These are phyloP conservation scores for Neofelis nebulosa DNA, from an alignment of 2,113 vertebrate species.

Conservation along the genomic window DNA sequence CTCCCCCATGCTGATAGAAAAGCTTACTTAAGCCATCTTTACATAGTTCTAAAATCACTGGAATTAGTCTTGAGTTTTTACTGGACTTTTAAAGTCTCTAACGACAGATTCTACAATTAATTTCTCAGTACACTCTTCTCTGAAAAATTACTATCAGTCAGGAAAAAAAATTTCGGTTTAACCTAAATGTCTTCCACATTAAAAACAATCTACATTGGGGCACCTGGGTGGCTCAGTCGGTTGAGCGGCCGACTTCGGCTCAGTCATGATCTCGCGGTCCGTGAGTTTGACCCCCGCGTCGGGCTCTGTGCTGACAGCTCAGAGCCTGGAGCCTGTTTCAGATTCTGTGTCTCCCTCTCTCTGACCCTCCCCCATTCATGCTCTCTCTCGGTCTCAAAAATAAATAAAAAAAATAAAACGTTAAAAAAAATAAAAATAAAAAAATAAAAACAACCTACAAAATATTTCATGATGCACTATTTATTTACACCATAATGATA, in stretches of 20 bases:
- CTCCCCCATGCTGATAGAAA: not conserved
- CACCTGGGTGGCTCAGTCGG: too few species aligned
- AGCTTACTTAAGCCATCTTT: not conserved
- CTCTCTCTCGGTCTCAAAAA: too few species aligned
- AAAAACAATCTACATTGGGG: not conserved
- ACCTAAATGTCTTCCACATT: not conserved
- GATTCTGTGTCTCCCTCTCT: too few species aligned
- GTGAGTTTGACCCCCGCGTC: too few species aligned
- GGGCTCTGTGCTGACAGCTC: too few species aligned
- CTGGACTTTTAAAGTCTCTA: not conserved
- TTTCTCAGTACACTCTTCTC: not conserved
- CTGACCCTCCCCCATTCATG: too few species aligned
- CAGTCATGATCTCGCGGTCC: too few species aligned
- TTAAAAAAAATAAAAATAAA: too few species aligned
- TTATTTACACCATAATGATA: not conserved
- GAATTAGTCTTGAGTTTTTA: not conserved
- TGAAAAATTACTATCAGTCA: slow-evolving; percentile 14
- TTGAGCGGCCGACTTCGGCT: too few species aligned
- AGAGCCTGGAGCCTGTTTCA: too few species aligned
- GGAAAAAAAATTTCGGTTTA: not conserved
- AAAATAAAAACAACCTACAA: not conserved
- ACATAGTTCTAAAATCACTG: not conserved
- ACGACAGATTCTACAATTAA: not conserved
- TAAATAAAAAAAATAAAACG: too few species aligned
- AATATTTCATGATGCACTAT: not conserved